phyloP scores from a whole-genome alignment of 2,113 vertebrate genomes.

The Heterochromis multidens region DNA sequence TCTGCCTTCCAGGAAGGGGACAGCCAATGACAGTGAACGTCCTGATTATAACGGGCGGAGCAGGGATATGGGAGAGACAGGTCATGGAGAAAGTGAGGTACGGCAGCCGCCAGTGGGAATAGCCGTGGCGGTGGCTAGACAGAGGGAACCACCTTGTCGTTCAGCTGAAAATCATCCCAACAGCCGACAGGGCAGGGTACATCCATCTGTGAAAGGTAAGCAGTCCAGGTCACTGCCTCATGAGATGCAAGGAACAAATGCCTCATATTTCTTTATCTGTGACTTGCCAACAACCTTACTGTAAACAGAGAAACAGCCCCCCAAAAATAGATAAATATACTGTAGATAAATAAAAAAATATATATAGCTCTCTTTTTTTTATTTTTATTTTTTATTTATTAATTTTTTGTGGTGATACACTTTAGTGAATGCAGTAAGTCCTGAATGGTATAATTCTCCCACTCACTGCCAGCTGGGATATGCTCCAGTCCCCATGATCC shows the following conservation, averaged over 20 bases:
- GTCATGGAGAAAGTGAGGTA: slow-evolving; percentile 84
- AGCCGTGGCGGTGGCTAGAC: slow-evolving; percentile 89
- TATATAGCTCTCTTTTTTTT: too few relatives aligned
- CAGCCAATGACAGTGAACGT: slow-evolving; percentile 79
- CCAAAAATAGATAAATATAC: too few relatives aligned
- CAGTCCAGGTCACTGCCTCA: neutral
- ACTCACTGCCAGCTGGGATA: neutral
- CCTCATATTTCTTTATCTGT: slow-evolving; percentile 4
- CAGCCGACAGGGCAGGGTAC: slow-evolving; percentile 79
- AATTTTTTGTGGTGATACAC: neutral
- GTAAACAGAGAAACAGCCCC: neutral
- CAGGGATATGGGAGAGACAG: slow-evolving; percentile 81
- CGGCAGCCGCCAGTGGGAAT: slow-evolving; percentile 94
- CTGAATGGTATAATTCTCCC: neutral
- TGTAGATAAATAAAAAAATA: too few relatives aligned
- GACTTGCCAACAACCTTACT: neutral
- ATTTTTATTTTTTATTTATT: too few relatives aligned
- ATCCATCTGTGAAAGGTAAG: slow-evolving; percentile 83
- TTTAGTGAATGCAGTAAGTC: neutral
- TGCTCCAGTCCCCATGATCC: neutral
- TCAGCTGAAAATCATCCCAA: slow-evolving; percentile 69
- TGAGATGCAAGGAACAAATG: neutral
- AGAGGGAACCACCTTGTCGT: slow-evolving; percentile 85
- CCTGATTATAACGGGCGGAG: slow-evolving; percentile 83
- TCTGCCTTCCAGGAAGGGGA: slow-evolving; percentile 77